Conservation (phyloP, 2,113 vertebrate species). For the Phaethon lepturus region DNA sequence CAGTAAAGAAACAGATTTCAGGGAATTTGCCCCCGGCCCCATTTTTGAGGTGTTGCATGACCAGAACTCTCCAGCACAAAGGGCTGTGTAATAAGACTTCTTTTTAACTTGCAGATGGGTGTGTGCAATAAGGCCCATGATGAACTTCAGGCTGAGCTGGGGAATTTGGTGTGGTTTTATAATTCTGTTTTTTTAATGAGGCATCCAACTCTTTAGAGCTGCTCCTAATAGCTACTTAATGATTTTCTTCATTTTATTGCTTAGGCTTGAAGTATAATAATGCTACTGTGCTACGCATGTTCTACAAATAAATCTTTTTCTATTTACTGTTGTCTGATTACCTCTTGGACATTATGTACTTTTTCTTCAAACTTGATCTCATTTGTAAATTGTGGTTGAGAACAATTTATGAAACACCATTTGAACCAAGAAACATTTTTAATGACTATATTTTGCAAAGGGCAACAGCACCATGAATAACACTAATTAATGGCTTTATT, state of each 20-base stretch:
- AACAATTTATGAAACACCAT: constrained; percentile 45
- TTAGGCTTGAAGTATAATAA: constrained; percentile 12
- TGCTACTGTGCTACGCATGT: not conserved
- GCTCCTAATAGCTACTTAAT: not conserved
- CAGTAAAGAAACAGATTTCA: not conserved
- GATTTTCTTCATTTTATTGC: constrained; percentile 9
- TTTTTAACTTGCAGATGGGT: not conserved
- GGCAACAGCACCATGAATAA: not conserved
- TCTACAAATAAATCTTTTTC: constrained; percentile 8
- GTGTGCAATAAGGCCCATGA: not conserved
- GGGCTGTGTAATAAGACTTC: not conserved
- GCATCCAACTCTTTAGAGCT: not conserved
- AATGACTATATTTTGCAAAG: constrained; percentile 45
- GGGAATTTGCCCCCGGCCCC: not conserved
- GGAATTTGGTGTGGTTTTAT: not conserved
- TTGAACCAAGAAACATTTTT: constrained; percentile 46
- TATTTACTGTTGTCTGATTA: constrained; percentile 32
- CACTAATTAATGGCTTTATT: constrained; percentile 46
- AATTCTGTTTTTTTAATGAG: not conserved
- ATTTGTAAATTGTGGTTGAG: constrained; percentile 20
- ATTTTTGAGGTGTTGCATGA: not conserved
- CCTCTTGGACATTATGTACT: constrained; percentile 3
- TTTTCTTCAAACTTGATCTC: constrained; percentile 18
- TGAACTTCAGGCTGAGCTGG: not conserved
- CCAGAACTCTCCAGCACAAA: not conserved